Base-by-base conservation (phyloP, 2,888 invertebrate genomes). In the Cephonodes hylas region DNA sequence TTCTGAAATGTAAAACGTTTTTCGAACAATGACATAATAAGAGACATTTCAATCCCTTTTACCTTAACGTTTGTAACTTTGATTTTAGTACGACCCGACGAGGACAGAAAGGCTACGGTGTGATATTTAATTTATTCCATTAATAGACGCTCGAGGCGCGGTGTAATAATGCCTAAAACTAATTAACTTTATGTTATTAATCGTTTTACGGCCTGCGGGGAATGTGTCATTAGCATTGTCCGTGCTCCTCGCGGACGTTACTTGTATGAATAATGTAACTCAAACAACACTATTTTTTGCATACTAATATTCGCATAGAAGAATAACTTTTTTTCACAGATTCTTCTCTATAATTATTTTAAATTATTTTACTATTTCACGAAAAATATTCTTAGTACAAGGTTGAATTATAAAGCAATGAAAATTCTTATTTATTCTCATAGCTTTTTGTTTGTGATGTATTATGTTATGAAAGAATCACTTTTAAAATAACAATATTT, bases 91-190 rank as follows among this genome's bases (percentile, higher is more conserved):
- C n/a, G 48, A 8, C 15, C 8, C n/a, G 48, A 15, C 15, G 48
- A 8, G 48, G 25, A 15, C 48, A 27, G 6, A 27, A 48, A 48
- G 25, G 46, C 13, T n/a, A 48, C 25, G 48, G 18, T 27, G 48
- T 48, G 27, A 27, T 48, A 48, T 27, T 27, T 27, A 48, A 48
- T 27, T 46, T 15, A 48, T 48, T 48, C 46, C 46, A 48, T 48
- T 48, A 27, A 15, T 48, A 48, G 27, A 15, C 15, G 27, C 48
- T 27, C 48, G 48, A n/a, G 48, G 48, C 27, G 48, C 27, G 48
- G 48, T 27, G 27, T 27, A 27, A 46, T 46, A 23, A 48, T 27
- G 27, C 48, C 48, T 27, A 48, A 46, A 48, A 48, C 48, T 27
- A 27, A 48, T 48, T 27, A 48, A 27, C 27, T 48, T 48, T 48